These are phyloP conservation scores for Astreopora myriophthalma DNA, from an alignment of 64 coral and sea anemone genomes.

Conservation along the genomic window DNA sequence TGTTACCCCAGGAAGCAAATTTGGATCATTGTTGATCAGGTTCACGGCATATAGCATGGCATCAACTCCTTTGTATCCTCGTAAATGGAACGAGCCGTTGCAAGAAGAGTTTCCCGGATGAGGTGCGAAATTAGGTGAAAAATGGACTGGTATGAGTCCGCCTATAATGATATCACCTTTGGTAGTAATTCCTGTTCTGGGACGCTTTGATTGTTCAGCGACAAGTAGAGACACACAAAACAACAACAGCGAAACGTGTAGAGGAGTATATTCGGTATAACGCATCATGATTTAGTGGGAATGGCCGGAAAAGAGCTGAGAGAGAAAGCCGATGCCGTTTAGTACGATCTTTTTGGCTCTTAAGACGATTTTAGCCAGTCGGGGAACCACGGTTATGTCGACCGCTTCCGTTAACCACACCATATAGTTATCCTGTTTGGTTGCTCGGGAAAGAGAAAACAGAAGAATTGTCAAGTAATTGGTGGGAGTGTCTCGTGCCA, in stretches of 20 bases:
- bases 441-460: not conserved
- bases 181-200: not conserved
- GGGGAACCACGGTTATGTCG: not conserved
- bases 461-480: constrained; percentile 3
- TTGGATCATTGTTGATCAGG: constrained; percentile 5
- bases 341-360: not conserved
- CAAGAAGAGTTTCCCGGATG: not conserved
- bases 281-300: not conserved
- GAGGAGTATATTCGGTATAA: not conserved
- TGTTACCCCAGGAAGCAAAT: constrained; percentile 15
- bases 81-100: constrained; percentile 2
- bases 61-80: constrained; percentile 26
- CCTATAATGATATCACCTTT: constrained; percentile 34
- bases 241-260: not conserved
- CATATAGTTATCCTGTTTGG: not conserved
- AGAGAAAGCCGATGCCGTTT: not conserved
- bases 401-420: not conserved
- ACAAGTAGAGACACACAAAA: not conserved
- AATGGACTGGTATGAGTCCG: constrained; percentile 26
- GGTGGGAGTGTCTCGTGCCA: constrained; percentile 23
- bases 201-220: not conserved
- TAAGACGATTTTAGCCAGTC: not conserved
- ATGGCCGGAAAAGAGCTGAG: not conserved
- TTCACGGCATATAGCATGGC: constrained; percentile 60
- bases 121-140: not conserved